These are phyloP conservation scores for Diplolepis rosae DNA, from an alignment of 2,888 invertebrate species.

Conservation along the genomic window DNA sequence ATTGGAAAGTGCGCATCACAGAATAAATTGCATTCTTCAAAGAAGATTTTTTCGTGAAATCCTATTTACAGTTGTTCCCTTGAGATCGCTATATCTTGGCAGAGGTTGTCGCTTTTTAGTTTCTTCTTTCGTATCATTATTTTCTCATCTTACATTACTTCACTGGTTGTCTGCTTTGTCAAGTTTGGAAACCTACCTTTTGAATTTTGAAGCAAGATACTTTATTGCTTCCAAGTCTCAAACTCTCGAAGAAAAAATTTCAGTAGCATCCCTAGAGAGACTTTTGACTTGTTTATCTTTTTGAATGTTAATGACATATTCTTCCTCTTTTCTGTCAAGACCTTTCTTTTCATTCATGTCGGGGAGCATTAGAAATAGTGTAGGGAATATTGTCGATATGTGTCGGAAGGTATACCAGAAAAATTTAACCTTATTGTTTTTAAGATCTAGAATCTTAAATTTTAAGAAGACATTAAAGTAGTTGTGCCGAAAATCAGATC, in stretches of 20 bases:
- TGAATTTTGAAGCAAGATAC: background rate
- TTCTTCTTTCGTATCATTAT: slow-evolving; percentile 23
- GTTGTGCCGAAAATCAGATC: too few relatives aligned
- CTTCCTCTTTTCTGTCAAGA: background rate
- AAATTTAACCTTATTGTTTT: background rate
- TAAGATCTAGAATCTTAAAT: background rate
- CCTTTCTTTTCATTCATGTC: slow-evolving; percentile 15
- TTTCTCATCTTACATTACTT: slow-evolving; percentile 6
- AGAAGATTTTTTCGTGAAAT: slow-evolving; percentile 22
- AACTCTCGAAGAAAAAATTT: background rate
- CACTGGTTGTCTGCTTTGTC: background rate
- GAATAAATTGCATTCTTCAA: slow-evolving; percentile 21
- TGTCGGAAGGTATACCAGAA: slow-evolving; percentile 32
- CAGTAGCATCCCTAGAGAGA: background rate
- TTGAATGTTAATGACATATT: background rate
- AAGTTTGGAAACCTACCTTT: background rate
- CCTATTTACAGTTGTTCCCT: slow-evolving; percentile 14
- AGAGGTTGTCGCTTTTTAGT: background rate
- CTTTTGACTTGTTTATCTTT: background rate
- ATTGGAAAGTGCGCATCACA: background rate
- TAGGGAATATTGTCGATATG: slow-evolving; percentile 61
- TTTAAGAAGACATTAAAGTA: too few relatives aligned
- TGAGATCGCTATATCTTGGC: slow-evolving; percentile 4
- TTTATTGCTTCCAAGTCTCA: background rate
- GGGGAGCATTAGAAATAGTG: slow-evolving; percentile 60